phyloP scores from a whole-genome alignment of 2,797 vertebrate species.

The Sebastes minor region DNA sequence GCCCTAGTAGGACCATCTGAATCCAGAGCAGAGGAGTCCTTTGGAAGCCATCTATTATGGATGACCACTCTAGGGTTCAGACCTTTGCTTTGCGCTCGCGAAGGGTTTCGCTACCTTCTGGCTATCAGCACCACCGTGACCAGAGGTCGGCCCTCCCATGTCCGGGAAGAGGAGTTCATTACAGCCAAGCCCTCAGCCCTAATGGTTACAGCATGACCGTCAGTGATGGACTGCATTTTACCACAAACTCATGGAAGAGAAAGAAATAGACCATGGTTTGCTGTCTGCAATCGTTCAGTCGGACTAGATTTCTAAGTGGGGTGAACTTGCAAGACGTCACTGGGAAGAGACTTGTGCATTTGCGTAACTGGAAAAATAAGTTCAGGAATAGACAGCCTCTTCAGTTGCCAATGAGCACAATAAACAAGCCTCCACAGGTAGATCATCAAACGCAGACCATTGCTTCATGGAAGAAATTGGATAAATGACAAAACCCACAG shows the following conservation, averaged over 20 bases:
- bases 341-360: not conserved
- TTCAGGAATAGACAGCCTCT: not conserved
- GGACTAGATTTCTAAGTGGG: constrained; percentile 12
- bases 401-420: not conserved
- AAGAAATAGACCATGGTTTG: constrained; percentile 30
- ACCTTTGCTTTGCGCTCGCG: constrained; percentile 38
- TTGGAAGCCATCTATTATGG: constrained; percentile 69
- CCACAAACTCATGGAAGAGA: constrained; percentile 49
- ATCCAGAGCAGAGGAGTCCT: constrained; percentile 51
- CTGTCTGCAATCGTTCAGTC: not conserved
- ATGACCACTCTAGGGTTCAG: constrained; percentile 70
- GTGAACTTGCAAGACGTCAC: not conserved
- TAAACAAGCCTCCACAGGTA: not conserved
- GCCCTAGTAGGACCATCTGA: constrained; percentile 48
- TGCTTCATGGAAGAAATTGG: not conserved
- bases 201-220: constrained; percentile 47
- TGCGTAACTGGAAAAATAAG: not conserved
- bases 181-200: constrained; percentile 44
- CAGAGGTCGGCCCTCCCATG: constrained; percentile 39
- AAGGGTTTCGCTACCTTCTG: constrained; percentile 35
- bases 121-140: constrained; percentile 43
- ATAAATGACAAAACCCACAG: not conserved
- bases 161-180: constrained; percentile 64
- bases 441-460: not conserved
- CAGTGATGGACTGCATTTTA: constrained; percentile 34